A percentile compares a stretch with the other conserved stretches of the same genome.
These are phyloP conservation scores for Odobenus rosmarus DNA, from an alignment of 2,113 vertebrate species.

Conservation along the genomic window DNA sequence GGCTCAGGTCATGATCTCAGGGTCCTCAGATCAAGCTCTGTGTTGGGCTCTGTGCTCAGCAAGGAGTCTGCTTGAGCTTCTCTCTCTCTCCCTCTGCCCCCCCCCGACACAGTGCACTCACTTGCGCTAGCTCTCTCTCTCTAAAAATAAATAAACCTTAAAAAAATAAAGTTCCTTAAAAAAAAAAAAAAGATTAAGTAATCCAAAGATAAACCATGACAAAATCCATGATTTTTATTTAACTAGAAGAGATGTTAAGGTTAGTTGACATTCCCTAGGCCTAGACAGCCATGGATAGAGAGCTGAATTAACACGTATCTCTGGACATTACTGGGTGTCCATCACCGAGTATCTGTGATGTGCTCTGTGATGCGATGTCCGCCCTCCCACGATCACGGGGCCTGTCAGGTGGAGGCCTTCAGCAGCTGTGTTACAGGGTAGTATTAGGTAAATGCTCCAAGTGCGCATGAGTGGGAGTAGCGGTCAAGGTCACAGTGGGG, in stretches of 20 bases:
- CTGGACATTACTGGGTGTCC: not conserved
- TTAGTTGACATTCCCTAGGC: not conserved
- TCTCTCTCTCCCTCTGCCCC: not conserved
- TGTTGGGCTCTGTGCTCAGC: not conserved
- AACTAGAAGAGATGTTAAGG: not conserved
- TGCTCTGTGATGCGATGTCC: not conserved
- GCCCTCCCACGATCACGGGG: not conserved
- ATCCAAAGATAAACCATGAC: not conserved
- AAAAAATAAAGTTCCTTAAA: not conserved
- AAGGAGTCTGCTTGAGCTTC: not conserved
- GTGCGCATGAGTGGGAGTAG: not conserved
- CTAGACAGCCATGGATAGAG: not conserved
- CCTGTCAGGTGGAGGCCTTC: not conserved
- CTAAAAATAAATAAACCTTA: not conserved
- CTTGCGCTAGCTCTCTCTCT: not conserved
- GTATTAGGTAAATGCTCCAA: accelerated
- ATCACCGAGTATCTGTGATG: not conserved
- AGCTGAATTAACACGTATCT: not conserved
- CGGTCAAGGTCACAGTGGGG: not conserved
- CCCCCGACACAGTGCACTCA: not conserved
- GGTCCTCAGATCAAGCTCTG: not conserved
- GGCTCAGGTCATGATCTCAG: not conserved
- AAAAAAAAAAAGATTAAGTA: not conserved
- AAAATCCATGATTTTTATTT: not conserved
- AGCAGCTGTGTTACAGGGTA: not conserved